Evolutionary conservation across 2,113 vertebrate species (phyloP), one percentile per base, ranked within the genome.

Genomic region (Corvus cornix): DNA sequence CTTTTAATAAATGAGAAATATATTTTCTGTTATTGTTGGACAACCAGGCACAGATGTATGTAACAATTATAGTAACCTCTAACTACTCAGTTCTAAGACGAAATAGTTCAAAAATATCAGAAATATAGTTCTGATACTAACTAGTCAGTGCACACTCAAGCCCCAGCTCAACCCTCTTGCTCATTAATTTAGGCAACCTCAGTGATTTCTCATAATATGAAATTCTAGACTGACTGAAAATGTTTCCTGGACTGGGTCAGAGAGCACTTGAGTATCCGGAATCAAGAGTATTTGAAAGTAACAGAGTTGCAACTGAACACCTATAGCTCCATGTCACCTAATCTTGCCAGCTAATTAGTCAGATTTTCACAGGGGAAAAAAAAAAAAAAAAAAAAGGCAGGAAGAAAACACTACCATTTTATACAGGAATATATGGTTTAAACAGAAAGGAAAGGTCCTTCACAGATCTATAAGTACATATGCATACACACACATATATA

Each of bases 401-500:
- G 28, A 60, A 56, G 53, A 52, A 90, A 91, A 48, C 9, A 26
- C 6, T 10, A 33, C 6, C 13, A 33, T 19, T 63, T 87, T 4
- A 18, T 33, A 60, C 2, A 63, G 48, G 28, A 74, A n/a, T 3
- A 1, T 16, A 26, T 6, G 37, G 23, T 33, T 69, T 82, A 73
- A 84, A 72, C 4, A 52, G 46, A 72, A 41, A 91, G 44, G 33
- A 53, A 53, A 58, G 44, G n/a, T 68, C 27, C 48, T 91, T 53
- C 58, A 20, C 22, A 23, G 10, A 52, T 17, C 21, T 5, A 7
- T 11, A 13, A 41, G 5, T 8, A 22, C 16, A 43, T 2, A 33
- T 23, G 41, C 17, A 39, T 5, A 64, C 4, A 48, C 2, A 35
- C 13, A 56, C 2, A 39, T 1, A 39, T 0, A 35, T 0, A 72